phyloP scores from a whole-genome alignment of 2,797 vertebrate species.

The Trachurus trachurus region DNA sequence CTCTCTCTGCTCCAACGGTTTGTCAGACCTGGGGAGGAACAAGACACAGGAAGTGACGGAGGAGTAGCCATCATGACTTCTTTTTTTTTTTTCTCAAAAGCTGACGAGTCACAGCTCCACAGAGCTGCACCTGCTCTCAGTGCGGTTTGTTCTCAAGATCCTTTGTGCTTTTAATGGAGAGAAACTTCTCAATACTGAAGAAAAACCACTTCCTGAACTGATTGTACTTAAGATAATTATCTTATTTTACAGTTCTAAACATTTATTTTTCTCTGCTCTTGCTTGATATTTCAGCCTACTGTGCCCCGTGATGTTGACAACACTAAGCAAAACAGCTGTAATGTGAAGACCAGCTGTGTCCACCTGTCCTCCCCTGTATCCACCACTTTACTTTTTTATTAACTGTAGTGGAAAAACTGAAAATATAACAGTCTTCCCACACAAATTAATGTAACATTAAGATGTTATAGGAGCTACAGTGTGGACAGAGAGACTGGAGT shows the following conservation, averaged over 20 bases:
- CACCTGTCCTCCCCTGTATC: not conserved
- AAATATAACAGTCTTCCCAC: not conserved
- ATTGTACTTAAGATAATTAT: constrained; percentile 2
- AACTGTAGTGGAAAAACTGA: not conserved
- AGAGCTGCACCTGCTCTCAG: constrained; percentile 11
- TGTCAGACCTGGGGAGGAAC: constrained; percentile 13
- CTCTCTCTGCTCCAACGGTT: constrained; percentile 15
- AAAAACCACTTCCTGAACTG: constrained; percentile 18
- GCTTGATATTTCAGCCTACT: constrained; percentile 6
- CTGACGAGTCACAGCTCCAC: not conserved
- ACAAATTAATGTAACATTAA: not conserved
- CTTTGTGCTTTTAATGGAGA: constrained; percentile 66
- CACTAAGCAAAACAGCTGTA: not conserved
- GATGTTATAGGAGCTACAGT: constrained; percentile 6
- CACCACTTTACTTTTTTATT: constrained; percentile 9
- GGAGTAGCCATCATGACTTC: constrained; percentile 14
- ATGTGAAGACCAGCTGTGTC: constrained; percentile 8
- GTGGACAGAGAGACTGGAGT: constrained; percentile 16
- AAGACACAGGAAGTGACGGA: constrained; percentile 26
- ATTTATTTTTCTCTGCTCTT: not conserved
- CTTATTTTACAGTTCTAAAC: not conserved
- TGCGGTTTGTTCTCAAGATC: constrained; percentile 26
- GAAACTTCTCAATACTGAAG: constrained; percentile 19
- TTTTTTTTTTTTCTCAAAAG: not conserved
- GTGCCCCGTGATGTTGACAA: not conserved